A percentile compares a stretch with the other conserved stretches of the same genome.
Evolutionary conservation across 2,888 invertebrate species (phyloP).

Genomic region (Nomada goodeniana): DNA sequence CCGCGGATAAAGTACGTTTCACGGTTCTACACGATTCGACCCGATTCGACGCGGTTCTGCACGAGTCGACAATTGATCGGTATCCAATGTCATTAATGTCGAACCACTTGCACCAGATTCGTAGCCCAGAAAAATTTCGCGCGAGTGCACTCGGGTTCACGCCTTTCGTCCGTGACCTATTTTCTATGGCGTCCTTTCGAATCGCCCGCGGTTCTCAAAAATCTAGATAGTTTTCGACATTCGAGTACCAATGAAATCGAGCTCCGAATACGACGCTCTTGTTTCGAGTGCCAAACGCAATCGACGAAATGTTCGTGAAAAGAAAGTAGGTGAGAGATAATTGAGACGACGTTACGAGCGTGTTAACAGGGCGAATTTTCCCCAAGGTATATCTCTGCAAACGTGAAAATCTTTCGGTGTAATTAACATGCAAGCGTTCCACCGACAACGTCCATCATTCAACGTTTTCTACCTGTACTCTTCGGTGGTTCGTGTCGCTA

Average conservation of each 20-base stretch:
- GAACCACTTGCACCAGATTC: conserved; percentile 39
- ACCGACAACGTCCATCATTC: neutral
- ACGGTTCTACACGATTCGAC: neutral
- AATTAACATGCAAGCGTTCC: conserved; percentile 43
- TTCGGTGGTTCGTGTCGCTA: conserved; percentile 13
- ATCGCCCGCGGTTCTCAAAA: neutral
- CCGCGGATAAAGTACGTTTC: conserved; percentile 12
- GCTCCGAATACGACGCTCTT: neutral
- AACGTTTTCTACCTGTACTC: neutral
- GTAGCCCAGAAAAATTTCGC: conserved; percentile 1
- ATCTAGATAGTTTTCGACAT: neutral
- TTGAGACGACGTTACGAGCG: conserved; percentile 27
- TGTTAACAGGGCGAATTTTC: conserved; percentile 30
- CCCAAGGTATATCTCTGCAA: neutral
- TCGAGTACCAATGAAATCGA: neutral
- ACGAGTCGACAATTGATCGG: conserved; percentile 28
- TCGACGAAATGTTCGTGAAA: conserved; percentile 5
- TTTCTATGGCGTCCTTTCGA: neutral
- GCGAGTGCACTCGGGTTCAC: neutral
- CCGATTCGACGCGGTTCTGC: neutral
- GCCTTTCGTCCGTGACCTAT: neutral
- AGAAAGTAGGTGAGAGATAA: conserved; percentile 41
- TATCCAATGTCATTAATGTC: conserved; percentile 24
- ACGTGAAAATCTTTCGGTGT: neutral
- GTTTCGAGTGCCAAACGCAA: neutral